Conservation (phyloP, 2,888 invertebrate genomes). For the Drosophila longiperda region DNA sequence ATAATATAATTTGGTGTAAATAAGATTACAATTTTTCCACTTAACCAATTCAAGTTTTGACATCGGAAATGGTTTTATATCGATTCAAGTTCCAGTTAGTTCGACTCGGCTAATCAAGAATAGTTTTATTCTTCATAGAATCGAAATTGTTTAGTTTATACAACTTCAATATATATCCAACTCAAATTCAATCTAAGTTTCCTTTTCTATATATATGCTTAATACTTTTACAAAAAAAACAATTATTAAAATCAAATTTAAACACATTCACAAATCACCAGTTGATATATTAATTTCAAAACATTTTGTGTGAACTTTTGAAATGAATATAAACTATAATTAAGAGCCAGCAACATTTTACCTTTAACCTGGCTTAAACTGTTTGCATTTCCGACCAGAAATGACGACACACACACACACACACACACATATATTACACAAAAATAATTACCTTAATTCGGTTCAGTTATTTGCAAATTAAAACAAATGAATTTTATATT, state of each 20-base stretch:
- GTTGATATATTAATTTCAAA: background rate
- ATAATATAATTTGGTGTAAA: background rate
- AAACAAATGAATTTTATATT: constrained; percentile 58
- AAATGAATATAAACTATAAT: background rate
- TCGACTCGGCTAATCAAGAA: background rate
- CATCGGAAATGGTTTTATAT: background rate
- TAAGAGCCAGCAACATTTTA: constrained; percentile 19
- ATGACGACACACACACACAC: background rate
- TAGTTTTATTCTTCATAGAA: background rate
- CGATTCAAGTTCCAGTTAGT: background rate
- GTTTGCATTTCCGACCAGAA: constrained; percentile 18
- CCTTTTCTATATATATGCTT: background rate
- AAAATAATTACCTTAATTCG: constrained; percentile 36
- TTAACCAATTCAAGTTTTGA: background rate
- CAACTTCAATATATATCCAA: background rate
- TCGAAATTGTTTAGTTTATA: background rate
- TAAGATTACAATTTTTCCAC: background rate
- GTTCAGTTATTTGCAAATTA: constrained; percentile 42
- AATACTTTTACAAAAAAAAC: background rate
- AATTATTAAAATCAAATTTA: background rate
- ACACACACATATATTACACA: constrained; percentile 5
- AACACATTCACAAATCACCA: background rate
- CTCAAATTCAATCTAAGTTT: background rate
- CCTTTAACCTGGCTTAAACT: constrained; percentile 39
- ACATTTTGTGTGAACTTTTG: background rate